These are phyloP conservation scores for Labeo calbasu DNA, from an alignment of 2,797 vertebrate genomes.

Conservation along the genomic window DNA sequence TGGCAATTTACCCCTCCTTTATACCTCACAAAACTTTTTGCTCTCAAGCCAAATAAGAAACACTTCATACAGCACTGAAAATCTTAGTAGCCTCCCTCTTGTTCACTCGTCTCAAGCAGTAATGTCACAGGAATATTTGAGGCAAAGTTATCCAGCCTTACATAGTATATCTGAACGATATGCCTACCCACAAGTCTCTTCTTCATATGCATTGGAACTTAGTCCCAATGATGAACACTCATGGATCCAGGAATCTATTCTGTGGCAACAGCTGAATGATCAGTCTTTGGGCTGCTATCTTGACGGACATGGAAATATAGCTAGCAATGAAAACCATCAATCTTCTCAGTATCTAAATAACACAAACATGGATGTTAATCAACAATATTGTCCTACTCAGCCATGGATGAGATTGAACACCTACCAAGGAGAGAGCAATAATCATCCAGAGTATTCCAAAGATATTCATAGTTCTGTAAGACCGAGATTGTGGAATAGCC, in stretches of 20 bases:
- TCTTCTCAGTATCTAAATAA: constrained; percentile 57
- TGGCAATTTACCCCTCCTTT: constrained; percentile 69
- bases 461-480: constrained; percentile 61
- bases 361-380: constrained; percentile 60
- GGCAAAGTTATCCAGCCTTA: constrained; percentile 66
- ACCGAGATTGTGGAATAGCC: constrained; percentile 71
- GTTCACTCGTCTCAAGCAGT: constrained; percentile 52
- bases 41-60: constrained; percentile 58
- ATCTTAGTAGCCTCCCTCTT: constrained; percentile 66
- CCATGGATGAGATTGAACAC: constrained; percentile 61
- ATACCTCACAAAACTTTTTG: constrained; percentile 61
- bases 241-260: constrained; percentile 76
- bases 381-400: constrained; percentile 53
- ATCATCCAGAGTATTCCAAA: constrained; percentile 55
- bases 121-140: constrained; percentile 61
- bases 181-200: constrained; percentile 59
- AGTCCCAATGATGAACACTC: constrained; percentile 75
- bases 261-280: constrained; percentile 78
- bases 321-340: constrained; percentile 55
- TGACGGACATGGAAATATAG: constrained; percentile 55
- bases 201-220: constrained; percentile 60
- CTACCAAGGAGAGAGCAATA: constrained; percentile 61
- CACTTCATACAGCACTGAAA: constrained; percentile 69
- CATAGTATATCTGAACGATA: constrained; percentile 59
- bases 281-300: constrained; percentile 69